Percentiles rank a stretch among this genome's conserved stretches.
Conservation (phyloP, 2,113 vertebrate genomes). For the Cinclus mexicanus region DNA sequence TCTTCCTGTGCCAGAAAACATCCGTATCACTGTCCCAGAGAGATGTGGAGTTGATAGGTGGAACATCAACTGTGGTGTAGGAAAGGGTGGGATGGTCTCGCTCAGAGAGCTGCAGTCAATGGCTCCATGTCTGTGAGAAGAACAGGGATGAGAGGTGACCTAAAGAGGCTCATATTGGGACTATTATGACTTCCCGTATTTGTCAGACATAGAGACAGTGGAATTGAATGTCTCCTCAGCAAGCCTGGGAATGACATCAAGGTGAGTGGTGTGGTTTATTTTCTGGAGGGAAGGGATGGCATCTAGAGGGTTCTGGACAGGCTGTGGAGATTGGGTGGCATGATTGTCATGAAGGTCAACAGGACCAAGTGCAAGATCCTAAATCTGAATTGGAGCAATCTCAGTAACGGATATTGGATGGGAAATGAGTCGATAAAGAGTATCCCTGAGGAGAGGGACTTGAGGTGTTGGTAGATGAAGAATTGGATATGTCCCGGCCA, state of each 20-base stretch:
- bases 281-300: background rate
- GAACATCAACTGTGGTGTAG: background rate
- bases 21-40: background rate
- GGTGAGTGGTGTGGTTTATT: background rate
- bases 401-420: too few relatives aligned
- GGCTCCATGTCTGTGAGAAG: background rate
- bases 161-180: accelerated
- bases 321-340: background rate
- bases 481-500: background rate
- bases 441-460: accelerated
- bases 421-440: background rate
- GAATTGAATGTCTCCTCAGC: too few relatives aligned
- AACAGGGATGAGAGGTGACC: background rate
- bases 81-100: background rate
- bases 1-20: background rate
- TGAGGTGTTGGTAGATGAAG: background rate
- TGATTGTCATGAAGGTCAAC: background rate
- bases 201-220: background rate
- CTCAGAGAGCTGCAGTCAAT: accelerated
- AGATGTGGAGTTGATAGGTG: background rate
- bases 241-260: background rate
- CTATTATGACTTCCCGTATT: too few relatives aligned
- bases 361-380: background rate
- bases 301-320: background rate
- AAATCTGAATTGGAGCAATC: too few relatives aligned